Base-by-base conservation (phyloP, 2,888 invertebrate species). In the Neoitamus cyanurus region DNA sequence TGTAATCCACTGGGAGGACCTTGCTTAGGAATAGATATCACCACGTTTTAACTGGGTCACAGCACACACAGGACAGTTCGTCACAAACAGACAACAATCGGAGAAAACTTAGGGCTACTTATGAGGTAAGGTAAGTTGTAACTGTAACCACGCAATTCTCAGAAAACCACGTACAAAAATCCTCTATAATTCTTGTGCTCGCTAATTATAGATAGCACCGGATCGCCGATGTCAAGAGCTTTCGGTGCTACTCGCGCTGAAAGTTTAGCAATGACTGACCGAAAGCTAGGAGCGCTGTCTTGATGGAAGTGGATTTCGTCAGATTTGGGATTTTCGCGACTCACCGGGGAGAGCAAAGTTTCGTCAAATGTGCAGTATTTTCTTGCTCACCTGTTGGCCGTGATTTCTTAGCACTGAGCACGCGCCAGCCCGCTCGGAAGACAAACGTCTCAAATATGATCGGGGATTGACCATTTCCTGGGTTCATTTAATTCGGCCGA, bases 181-280 rank as follows among this genome's bases (percentile, higher is more conserved):
- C 25, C 34, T 37, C 25, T 36, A 75, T 25, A 48, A 68, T 30
- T 36, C 30, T 82, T 69, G 36, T 82, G 36, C 36, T 34, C 36
- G 68, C 82, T 82, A 82, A 82, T 69, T 82, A 37, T 82, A 82
- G 36, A 37, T 82, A 82, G 82, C 82, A 82, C 82, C 82, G 68
- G 25, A 82, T 36, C 15, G 36, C 69, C 25, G 28, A 69, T 69
- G 13, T 69, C 69, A 82, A n/a, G 28, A 82, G 82, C 82, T 82
- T 82, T 82, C 82, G 42, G 69, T 82, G 82, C 82, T 37, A 30
- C n/a, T 69, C 82, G 82, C 82, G 37, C 69, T 82, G 82, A 82
- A 82, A 82, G 69, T 82, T 68, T 82, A 37, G 82, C 30, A 48
- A 37, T 28, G 82, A 82, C 69, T 82, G 82, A 82, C 82, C 31